Base-by-base conservation (phyloP, 92 coral and sea anemone genomes). In the Heliopora coerulea region DNA sequence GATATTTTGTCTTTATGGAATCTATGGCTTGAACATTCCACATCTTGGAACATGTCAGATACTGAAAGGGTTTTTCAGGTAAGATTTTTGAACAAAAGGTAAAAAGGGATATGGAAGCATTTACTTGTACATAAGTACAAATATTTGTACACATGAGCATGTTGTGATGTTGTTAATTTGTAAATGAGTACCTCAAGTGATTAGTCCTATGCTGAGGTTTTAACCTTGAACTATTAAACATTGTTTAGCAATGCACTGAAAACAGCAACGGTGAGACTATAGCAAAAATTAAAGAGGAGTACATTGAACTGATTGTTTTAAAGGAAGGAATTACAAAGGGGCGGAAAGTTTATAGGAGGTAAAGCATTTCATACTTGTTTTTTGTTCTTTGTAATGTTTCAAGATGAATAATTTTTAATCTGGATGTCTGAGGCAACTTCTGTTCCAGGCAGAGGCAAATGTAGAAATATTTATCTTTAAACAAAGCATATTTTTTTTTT, bases 341-440 rank as follows among this genome's bases (percentile, higher is more conserved):
- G 10, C 82, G 97, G 48, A 72, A 87, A 68, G 68, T 89, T 39
- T 91, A 84, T 79, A 85, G 83, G 52, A 91, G 96, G 97, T 91
- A 49, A 23, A 49, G 2, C 9, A 27, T 29, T 8, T 7, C 14
- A 25, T 24, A 2, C 12, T 12, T 56, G 5, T 56, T 23, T 17
- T 19, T 17, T 5, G 26, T 21, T 56, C 62, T 56, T 12, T 23
- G 30, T 24, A 56, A 15, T 31, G 0, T n/a, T 12, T 37, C 6
- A 37, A 37, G 12, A 37, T 37, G 42, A 37, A 37, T 37, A 12
- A n/a, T n/a, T n/a, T n/a, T n/a, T n/a, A n/a, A n/a, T n/a, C n/a
- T n/a, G n/a, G n/a, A n/a, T n/a, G n/a, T n/a, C n/a, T n/a, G n/a
- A n/a, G n/a, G n/a, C n/a, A n/a, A n/a, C n/a, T n/a, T n/a, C n/a